Evolutionary conservation across 2,888 invertebrate species (phyloP).

Genomic region (Hydroisotoma schaefferi): DNA sequence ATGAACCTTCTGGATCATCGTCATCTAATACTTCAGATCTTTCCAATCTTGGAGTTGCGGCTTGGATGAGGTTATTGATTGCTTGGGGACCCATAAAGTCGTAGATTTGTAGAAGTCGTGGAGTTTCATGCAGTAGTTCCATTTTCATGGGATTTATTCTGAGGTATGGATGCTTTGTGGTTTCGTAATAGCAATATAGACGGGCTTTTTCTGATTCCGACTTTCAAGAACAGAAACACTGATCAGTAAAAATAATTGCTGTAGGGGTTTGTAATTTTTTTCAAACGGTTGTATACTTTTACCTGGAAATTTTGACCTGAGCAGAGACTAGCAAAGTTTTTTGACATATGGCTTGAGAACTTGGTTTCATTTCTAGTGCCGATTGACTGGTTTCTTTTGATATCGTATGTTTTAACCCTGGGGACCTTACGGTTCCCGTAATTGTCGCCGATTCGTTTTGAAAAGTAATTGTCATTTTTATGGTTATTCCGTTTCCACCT

Average conservation of each 20-base stretch:
- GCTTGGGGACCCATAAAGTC: slow-evolving; percentile 17
- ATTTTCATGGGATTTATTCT: slow-evolving; percentile 27
- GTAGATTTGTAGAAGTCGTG: slow-evolving; percentile 26
- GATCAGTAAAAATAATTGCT: too few species aligned
- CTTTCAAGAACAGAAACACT: slow-evolving; percentile 10
- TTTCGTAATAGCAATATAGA: slow-evolving; percentile 19
- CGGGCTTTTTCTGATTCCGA: slow-evolving; percentile 19
- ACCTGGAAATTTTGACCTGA: slow-evolving; percentile 31
- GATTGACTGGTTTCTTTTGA: neutral
- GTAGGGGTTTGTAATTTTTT: too few species aligned
- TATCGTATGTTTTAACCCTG: neutral
- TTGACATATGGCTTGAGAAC: slow-evolving; percentile 10
- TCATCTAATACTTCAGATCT: slow-evolving; percentile 23
- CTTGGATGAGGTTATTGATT: slow-evolving; percentile 16
- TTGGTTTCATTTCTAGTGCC: slow-evolving; percentile 7
- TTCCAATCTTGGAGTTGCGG: slow-evolving; percentile 8
- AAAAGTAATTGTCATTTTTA: neutral
- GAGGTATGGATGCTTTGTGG: slow-evolving; percentile 20
- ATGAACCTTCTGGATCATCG: slow-evolving; percentile 16
- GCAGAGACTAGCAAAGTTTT: slow-evolving; percentile 23
- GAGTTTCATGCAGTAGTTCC: slow-evolving; percentile 21
- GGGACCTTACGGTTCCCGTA: neutral
- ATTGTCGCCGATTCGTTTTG: neutral
- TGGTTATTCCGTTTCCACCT: neutral
- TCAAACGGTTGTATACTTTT: too few species aligned